These are phyloP conservation scores for Melopsittacus undulatus DNA, from an alignment of 2,797 vertebrate genomes.

Conservation along the genomic window DNA sequence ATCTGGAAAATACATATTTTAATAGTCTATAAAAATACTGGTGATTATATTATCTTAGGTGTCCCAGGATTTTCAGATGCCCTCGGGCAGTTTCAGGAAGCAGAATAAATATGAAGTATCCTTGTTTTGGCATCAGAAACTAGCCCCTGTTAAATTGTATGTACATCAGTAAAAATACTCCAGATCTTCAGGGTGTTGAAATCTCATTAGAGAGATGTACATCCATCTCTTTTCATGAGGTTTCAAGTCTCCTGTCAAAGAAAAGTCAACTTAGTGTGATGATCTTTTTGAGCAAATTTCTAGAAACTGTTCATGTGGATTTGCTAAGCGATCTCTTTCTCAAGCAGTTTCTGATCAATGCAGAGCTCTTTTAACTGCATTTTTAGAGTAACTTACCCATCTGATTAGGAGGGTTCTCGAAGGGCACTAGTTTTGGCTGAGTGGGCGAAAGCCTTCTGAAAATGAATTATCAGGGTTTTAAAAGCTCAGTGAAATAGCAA, in stretches of 20 bases:
- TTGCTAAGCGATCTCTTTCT: neutral
- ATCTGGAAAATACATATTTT: neutral
- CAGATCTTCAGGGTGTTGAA: neutral
- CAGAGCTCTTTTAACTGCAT: neutral
- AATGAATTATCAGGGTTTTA: neutral
- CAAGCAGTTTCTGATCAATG: neutral
- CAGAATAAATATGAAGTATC: neutral
- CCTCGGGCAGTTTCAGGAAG: neutral
- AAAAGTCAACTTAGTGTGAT: neutral
- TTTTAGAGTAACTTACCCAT: neutral
- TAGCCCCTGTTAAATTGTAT: neutral
- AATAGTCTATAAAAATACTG: neutral
- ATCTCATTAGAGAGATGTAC: neutral
- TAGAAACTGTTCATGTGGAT: neutral
- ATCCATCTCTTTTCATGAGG: neutral
- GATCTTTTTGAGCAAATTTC: neutral
- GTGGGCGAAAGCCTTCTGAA: neutral
- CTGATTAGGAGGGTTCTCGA: neutral
- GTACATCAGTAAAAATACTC: neutral
- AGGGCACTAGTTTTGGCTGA: neutral
- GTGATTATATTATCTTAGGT: neutral
- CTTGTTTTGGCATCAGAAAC: neutral
- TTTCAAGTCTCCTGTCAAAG: neutral
- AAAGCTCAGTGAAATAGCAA: neutral
- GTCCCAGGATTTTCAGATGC: neutral